Percentiles rank a stretch among this genome's conserved stretches.
These are phyloP conservation scores for Luperina nickerlii DNA, from an alignment of 2,888 invertebrate genomes.

Conservation along the genomic window DNA sequence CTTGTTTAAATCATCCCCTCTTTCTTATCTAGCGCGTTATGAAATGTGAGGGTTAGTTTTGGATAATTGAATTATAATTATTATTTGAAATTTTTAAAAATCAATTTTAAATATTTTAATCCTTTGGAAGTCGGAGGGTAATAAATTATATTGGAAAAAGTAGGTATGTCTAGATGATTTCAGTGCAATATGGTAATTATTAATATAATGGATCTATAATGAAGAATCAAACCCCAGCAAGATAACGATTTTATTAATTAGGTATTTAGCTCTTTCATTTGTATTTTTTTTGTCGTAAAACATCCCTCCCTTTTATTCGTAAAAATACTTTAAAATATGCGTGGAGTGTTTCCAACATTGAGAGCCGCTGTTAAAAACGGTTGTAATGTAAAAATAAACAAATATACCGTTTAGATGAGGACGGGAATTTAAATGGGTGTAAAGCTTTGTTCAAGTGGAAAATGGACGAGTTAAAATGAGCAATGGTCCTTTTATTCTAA, in stretches of 20 bases:
- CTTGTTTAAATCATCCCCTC: slow-evolving; percentile 66
- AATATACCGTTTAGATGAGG: slow-evolving; percentile 59
- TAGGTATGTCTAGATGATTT: not conserved
- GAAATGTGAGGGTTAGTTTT: slow-evolving; percentile 51
- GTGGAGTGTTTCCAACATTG: slow-evolving; percentile 29
- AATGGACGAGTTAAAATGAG: slow-evolving; percentile 49
- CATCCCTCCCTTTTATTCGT: not conserved
- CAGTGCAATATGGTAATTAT: too few relatives aligned
- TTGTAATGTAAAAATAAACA: slow-evolving; percentile 63
- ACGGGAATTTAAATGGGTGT: slow-evolving; percentile 57
- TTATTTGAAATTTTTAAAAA: not conserved
- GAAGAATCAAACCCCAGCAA: not conserved
- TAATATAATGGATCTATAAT: too few relatives aligned
- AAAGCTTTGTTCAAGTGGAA: slow-evolving; percentile 51
- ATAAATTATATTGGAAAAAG: not conserved
- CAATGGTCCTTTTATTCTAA: slow-evolving; percentile 25
- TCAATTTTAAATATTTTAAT: not conserved
- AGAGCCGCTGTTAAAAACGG: slow-evolving; percentile 47
- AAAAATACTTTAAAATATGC: slow-evolving; percentile 7
- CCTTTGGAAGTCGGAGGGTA: rapidly evolving
- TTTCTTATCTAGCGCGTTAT: slow-evolving; percentile 59
- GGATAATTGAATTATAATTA: slow-evolving; percentile 47
- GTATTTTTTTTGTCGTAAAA: not conserved
- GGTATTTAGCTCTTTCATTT: not conserved
- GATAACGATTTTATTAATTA: not conserved